A percentile compares a stretch with the other conserved stretches of the same genome.
phyloP scores from a whole-genome alignment of 2,113 vertebrate genomes.

The Dicaeum eximium region DNA sequence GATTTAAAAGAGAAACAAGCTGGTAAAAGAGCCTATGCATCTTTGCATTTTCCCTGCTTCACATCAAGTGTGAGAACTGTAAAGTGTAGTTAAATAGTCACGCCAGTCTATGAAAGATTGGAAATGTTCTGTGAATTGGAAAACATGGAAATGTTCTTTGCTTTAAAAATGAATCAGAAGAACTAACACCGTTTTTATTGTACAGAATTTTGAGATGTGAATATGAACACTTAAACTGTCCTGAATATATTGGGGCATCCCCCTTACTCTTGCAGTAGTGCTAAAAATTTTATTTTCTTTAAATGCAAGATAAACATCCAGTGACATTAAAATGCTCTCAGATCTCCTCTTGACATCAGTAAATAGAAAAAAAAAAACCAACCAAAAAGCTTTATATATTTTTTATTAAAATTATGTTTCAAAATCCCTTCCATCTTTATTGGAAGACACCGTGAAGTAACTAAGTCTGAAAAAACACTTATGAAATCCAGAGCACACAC shows the following conservation, averaged over 20 bases:
- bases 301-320: not conserved
- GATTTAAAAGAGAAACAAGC: constrained; percentile 30
- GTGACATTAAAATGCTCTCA: not conserved
- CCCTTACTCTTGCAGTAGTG: not conserved
- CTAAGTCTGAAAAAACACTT: not conserved
- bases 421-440: not conserved
- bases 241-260: not conserved
- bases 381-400: not conserved
- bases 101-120: not conserved
- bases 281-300: not conserved
- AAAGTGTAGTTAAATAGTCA: constrained; percentile 30
- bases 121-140: constrained; percentile 15
- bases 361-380: not conserved
- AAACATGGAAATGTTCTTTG: constrained; percentile 44
- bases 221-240: not conserved
- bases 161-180: constrained; percentile 37
- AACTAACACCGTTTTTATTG: constrained; percentile 34
- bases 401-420: not conserved
- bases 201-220: not conserved
- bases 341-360: not conserved
- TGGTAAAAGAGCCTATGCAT: not conserved
- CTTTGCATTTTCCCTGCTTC: not conserved
- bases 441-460: not conserved
- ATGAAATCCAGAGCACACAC: not conserved
- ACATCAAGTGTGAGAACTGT: not conserved